Evolutionary conservation across 2,113 vertebrate species (phyloP), one percentile per base, ranked within the genome.

Genomic region (Amia ocellicauda): DNA sequence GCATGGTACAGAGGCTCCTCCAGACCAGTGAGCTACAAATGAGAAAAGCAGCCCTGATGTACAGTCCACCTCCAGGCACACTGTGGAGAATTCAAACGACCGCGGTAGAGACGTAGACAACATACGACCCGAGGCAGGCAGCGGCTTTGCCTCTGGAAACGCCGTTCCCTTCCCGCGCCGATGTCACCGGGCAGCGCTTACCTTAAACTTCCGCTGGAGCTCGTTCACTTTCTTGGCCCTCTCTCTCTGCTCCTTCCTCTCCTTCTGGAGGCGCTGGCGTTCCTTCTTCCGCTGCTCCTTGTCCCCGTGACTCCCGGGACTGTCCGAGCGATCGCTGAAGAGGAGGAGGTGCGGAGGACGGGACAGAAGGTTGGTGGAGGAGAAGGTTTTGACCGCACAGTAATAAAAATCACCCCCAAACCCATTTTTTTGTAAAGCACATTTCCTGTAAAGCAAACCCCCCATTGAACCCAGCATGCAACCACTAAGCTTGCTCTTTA

Each of bases 151-250:
- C n/a, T n/a, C n/a, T n/a, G n/a, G n/a, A n/a, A n/a, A n/a, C n/a
- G n/a, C n/a, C n/a, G n/a, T n/a, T n/a, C n/a, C n/a, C n/a, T n/a
- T n/a, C n/a, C n/a, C n/a, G n/a, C n/a, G n/a, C n/a, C n/a, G n/a
- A n/a, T n/a, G n/a, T n/a, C n/a, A n/a, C n/a, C n/a, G n/a, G n/a
- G n/a, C n/a, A n/a, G n/a, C n/a, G 61, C 77, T 82, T 65, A 88
- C 88, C 70, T 91, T 87, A 67, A 86, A 90, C 63, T 85, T 90
- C 78, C 88, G 91, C 67, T 80, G 87, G 79, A 91, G 84, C 66
- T 83, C 81, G 50, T 83, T 85, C 51, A 86, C 83, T 36, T 80
- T 80, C 72, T 89, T 86, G 19, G 80, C 78, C 51, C 73, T 57
- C 31, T 88, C 86, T 43, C 86, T 88, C 58, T 71, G 73, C 62